These are phyloP conservation scores for Lucilia cuprina DNA, from an alignment of 1,140 invertebrate genomes.

Conservation along the genomic window DNA sequence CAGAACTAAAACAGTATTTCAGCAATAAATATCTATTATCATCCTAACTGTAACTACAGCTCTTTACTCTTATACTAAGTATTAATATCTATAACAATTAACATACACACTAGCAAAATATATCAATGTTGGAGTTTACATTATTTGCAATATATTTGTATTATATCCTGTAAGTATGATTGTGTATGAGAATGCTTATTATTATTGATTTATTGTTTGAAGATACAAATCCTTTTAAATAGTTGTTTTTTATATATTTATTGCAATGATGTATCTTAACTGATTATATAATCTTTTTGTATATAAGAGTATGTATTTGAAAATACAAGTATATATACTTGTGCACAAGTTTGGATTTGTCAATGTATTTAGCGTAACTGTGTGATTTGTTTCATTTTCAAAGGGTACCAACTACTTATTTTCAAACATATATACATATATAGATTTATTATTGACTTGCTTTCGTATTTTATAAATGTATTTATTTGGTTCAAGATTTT, in stretches of 20 bases:
- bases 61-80: too few relatives aligned
- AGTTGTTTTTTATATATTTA: not conserved
- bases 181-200: not conserved
- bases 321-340: not conserved
- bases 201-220: constrained; percentile 1
- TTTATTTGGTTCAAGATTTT: not conserved
- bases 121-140: too few relatives aligned
- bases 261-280: not conserved
- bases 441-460: too few relatives aligned
- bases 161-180: not conserved
- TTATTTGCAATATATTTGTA: too few relatives aligned
- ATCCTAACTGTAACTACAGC: too few relatives aligned
- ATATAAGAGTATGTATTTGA: not conserved
- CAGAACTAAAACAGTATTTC: too few relatives aligned
- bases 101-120: too few relatives aligned
- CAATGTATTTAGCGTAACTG: not conserved
- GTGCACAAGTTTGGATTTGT: not conserved
- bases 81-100: too few relatives aligned
- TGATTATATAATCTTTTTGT: not conserved
- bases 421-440: too few relatives aligned
- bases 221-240: not conserved
- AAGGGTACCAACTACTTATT: too few relatives aligned
- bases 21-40: too few relatives aligned
- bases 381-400: too few relatives aligned
- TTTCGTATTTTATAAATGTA: not conserved